Evolutionary conservation across 2,797 vertebrate species (phyloP), one percentile per base, ranked within the genome.

Genomic region (Enteromius radiatus): DNA sequence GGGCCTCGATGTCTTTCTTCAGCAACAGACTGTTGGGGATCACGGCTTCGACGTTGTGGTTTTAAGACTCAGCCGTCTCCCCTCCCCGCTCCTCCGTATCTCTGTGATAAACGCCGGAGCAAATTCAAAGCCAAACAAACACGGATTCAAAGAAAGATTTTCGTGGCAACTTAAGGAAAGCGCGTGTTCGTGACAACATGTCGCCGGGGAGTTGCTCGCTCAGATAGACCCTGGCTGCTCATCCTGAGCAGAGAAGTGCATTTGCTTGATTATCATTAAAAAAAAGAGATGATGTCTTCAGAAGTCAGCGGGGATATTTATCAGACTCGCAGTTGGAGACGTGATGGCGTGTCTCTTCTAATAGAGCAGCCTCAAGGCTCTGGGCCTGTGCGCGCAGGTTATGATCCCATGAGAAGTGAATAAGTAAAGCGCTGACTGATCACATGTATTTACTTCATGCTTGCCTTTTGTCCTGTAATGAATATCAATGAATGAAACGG

Each of bases 91-190:
- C 84, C 76, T 70, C 45, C 45, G 76, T 49, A 61, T 74, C 81
- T 68, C 73, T 73, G 83, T 84, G 85, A 88, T 88, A 87, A 87
- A 88, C 41, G 69, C 74, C 73, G 23, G 76, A 83, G 82, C 84
- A 81, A 86, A 86, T 82, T 86, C 87, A 88, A 88, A 88, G 84
- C 78, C 81, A 86, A 85, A 85, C 85, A 87, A 88, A 88, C 64
- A 47, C 38, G 82, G 76, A 85, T 85, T 84, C 84, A 87, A 88
- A 87, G 84, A 73, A 83, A 73, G 75, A 78, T 68, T 88, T 88
- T 80, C 52, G 33, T 41, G 31, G 85, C 74, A 86, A 85, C 81
- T 85, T 80, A 84, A 88, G 84, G 69, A 83, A 83, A 86, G 78
- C 65, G 47, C 15, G 28, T 38, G 70, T 64, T 86, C 28, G 23